Percentiles rank a stretch among this genome's conserved stretches.
phyloP scores from a whole-genome alignment of 1,140 invertebrate species.

The Sitobion miscanthi region DNA sequence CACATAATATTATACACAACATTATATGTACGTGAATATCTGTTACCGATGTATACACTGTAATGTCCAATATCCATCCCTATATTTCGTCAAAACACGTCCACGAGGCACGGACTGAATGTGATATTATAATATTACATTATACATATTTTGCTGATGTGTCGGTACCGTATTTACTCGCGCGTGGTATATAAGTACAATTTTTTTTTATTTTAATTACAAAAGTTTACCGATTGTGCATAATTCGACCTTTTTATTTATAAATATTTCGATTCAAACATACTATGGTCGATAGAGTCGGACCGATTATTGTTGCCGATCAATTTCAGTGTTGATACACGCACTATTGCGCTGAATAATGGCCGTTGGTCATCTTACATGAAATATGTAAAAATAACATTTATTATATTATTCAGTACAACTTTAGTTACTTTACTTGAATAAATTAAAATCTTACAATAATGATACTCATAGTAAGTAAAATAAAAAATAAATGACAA shows the following conservation, averaged over 20 bases:
- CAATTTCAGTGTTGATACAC: too few relatives aligned
- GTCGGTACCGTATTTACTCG: background rate
- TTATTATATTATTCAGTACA: too few relatives aligned
- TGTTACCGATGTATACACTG: background rate
- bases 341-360: too few relatives aligned
- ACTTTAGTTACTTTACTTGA: too few relatives aligned
- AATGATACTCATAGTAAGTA: too few relatives aligned
- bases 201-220: background rate
- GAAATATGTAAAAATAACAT: too few relatives aligned
- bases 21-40: background rate
- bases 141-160: background rate
- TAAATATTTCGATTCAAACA: background rate
- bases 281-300: background rate
- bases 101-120: background rate
- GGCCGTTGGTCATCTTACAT: too few relatives aligned
- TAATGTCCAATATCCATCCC: background rate
- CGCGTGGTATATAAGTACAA: background rate
- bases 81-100: background rate
- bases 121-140: slow-evolving; percentile 6
- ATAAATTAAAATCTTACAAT: too few relatives aligned
- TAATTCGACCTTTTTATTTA: too few relatives aligned
- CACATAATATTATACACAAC: background rate
- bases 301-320: too few relatives aligned
- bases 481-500: too few relatives aligned
- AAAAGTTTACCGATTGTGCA: background rate